These are phyloP conservation scores for Oikopleura vanhoeffeni DNA, from an alignment of 23 tunicate genomes.

Conservation along the genomic window DNA sequence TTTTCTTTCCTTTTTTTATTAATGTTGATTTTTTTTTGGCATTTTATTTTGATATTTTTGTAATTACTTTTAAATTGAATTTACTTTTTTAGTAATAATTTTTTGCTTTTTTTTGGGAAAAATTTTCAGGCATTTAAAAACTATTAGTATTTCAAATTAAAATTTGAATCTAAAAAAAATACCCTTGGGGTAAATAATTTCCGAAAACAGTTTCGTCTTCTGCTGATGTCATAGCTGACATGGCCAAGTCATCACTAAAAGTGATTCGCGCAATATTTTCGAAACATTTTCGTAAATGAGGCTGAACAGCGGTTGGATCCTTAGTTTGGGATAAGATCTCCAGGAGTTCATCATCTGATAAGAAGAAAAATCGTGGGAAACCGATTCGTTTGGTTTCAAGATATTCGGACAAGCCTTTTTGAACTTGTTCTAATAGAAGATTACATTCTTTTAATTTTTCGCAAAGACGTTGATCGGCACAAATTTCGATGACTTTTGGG, in stretches of 20 bases:
- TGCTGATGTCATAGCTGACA: conserved; percentile 82
- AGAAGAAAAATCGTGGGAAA: conserved; percentile 93
- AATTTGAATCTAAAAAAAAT: too few relatives aligned
- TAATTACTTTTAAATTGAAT: too few relatives aligned
- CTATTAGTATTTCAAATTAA: too few relatives aligned
- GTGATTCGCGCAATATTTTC: conserved; percentile 71
- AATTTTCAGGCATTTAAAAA: too few relatives aligned
- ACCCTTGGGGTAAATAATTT: not conserved
- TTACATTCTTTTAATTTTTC: conserved; percentile 88
- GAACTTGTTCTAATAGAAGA: conserved; percentile 69
- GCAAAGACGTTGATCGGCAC: conserved; percentile 60
- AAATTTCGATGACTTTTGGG: conserved; percentile 72
- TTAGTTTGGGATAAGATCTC: conserved; percentile 64
- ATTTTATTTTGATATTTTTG: too few relatives aligned
- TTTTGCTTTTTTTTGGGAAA: too few relatives aligned
- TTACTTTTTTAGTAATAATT: too few relatives aligned
- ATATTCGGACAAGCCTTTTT: conserved; percentile 79
- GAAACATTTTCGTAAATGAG: conserved; percentile 93
- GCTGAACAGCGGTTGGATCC: conserved; percentile 95
- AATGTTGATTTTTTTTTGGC: too few relatives aligned
- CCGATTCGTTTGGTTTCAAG: conserved; percentile 93
- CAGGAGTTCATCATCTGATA: conserved; percentile 87
- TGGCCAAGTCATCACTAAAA: conserved; percentile 58
- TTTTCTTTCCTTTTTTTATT: too few relatives aligned
- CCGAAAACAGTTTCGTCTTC: conserved; percentile 54